Base-by-base conservation (phyloP, 2,888 invertebrate genomes). In the Lydus trimaculatus region DNA sequence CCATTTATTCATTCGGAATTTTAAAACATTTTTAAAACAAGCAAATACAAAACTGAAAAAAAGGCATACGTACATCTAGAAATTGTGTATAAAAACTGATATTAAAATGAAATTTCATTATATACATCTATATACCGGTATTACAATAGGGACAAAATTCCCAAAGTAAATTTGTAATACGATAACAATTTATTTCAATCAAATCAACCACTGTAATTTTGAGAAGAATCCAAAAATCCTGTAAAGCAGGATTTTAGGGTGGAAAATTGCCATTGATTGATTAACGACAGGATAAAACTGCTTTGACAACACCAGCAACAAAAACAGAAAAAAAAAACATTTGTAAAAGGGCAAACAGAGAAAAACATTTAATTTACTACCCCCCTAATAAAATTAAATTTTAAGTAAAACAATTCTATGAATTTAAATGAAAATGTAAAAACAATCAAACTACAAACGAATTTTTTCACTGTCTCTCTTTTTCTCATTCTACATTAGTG, bases 141-240 rank as follows among this genome's bases (percentile, higher is more conserved):
- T 52, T 52, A 52, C 7, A 52, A 23, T 20, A 9, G 23, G 48
- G 48, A 23, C 23, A 11, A 52, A 23, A 23, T 52, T 52, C 48
- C 48, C 23, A 23, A 52, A 52, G 23, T 52, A 52, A 23, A 52
- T 52, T 52, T 43, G 17, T 13, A 17, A n/a, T 43, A 43, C 43
- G 17, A 43, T n/a, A 23, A 52, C 48, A 20, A 52, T 52, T 23
- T 20, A 23, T 52, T 23, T 52, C 48, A 52, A 52, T 52, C 48
- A 52, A 52, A 23, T 52, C 48, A 52, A 52, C 48, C 23, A 23
- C 1, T 23, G 48, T 52, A 52, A 52, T 52, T 52, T 52, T 23
- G 48, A 52, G 23, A 52, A 52, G 48, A 52, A 23, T 52, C 48
- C 48, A 52, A 52, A 52, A 52, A 52, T 52, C 48, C 48, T 52